Base-by-base conservation (phyloP, 2,888 invertebrate species). In the Drosophila austrosaltans region DNA sequence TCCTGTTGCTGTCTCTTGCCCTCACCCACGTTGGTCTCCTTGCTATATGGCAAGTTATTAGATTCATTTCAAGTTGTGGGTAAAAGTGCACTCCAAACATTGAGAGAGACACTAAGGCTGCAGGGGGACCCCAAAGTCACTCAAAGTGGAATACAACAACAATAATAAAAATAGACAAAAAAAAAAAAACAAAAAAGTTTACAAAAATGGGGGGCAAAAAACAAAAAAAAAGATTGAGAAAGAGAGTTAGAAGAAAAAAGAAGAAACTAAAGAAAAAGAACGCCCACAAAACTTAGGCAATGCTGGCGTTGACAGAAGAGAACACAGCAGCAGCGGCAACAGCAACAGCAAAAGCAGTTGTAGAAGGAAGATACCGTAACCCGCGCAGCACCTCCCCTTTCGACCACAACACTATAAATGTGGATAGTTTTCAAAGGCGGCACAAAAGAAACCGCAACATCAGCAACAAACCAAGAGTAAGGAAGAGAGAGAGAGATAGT, bases 371-470 rank as follows among this genome's bases (percentile, higher is more conserved):
- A 48, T 48, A 25, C 48, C 48, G 25, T 25, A 48, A 48, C 48
- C 48, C 48, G 48, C 22, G 25, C 48, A 25, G 10, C 16, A 48
- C 4, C 69, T 54, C 70, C 72, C 72, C 10, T 53, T 58, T 20
- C 39, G 84, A 83, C 89, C 82, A 81, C 82, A 82, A 83, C 82
- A 82, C 83, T 87, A 84, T 89, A 84, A 84, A 84, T 83, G 82
- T 89, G 82, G 89, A 79, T 81, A 81, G 88, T 75, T 86, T 65
- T 72, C 81, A 72, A 74, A 48, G 53, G 70, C 66, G 86, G 84
- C 89, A 89, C 83, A 84, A 84, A 84, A 84, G 83, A 82, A 84
- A 84, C 83, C 83, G 89, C 83, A 89, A 84, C 89, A 89, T 84
- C 89, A 89, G 83, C 89, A 89, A 77, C 65, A 63, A 69, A 72